Conservation (phyloP, 2,113 vertebrate genomes). For the Struthidea cinerea region DNA sequence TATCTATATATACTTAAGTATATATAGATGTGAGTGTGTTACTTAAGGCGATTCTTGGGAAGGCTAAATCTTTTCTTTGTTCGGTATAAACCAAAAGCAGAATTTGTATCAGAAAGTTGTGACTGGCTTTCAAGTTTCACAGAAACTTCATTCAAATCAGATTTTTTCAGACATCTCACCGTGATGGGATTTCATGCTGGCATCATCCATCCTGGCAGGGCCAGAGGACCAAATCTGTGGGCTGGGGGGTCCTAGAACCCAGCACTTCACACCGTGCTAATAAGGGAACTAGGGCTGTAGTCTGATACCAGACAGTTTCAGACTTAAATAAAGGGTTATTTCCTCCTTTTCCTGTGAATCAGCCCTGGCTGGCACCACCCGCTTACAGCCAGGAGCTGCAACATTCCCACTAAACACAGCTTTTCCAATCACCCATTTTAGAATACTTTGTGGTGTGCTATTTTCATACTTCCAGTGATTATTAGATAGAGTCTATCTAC, state of each 20-base stretch:
- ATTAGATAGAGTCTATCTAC: not conserved
- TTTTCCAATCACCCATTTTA: not conserved
- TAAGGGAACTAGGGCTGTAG: not conserved
- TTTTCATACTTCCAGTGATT: not conserved
- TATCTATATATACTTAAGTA: not conserved
- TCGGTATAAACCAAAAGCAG: not conserved
- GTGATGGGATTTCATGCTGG: not conserved
- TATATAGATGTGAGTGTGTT: not conserved
- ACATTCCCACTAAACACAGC: not conserved
- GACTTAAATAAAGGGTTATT: not conserved
- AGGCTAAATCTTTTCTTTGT: not conserved
- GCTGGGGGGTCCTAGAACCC: accelerated
- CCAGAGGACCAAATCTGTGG: accelerated
- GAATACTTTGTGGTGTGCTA: not conserved
- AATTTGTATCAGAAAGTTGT: not conserved
- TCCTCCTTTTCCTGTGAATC: not conserved
- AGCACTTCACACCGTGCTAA: accelerated
- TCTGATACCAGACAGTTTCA: not conserved
- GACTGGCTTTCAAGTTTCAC: not conserved
- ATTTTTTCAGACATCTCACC: accelerated
- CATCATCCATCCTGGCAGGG: not conserved
- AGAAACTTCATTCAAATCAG: not conserved
- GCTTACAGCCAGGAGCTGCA: not conserved
- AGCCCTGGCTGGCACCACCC: not conserved
- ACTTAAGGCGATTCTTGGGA: not conserved